Percentiles rank a stretch among this genome's conserved stretches.
Evolutionary conservation across 2,888 invertebrate species (phyloP).

Genomic region (Hirtodrosophila duncani): DNA sequence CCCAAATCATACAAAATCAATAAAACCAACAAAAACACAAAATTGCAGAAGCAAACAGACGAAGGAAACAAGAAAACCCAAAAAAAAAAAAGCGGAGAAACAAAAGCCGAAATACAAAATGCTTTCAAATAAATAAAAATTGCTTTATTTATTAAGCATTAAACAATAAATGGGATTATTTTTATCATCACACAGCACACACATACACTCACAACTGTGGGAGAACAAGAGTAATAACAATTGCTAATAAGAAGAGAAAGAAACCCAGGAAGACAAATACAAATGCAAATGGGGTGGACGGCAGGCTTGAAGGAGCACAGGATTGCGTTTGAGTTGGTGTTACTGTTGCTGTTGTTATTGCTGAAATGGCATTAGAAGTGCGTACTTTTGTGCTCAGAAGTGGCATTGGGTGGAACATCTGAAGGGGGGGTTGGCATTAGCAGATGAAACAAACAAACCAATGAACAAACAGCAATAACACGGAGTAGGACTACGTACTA

Average conservation of each 20-base stretch:
- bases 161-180: constrained; percentile 72
- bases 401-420: background rate
- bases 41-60: constrained; percentile 30
- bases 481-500: too few relatives aligned
- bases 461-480: too few relatives aligned
- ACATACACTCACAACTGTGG: constrained; percentile 7
- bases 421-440: too few relatives aligned
- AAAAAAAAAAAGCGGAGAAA: constrained; percentile 9
- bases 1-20: background rate
- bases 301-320: constrained; percentile 7
- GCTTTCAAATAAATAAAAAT: constrained; percentile 66
- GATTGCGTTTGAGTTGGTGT: constrained; percentile 23
- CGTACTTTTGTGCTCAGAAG: constrained; percentile 2
- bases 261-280: constrained; percentile 1
- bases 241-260: constrained; percentile 7
- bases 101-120: constrained; percentile 26
- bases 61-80: constrained; percentile 26
- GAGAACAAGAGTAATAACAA: constrained; percentile 23
- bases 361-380: constrained; percentile 33
- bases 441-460: too few relatives aligned
- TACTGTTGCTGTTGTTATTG: too few relatives aligned
- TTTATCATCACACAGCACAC: constrained; percentile 43
- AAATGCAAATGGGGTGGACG: constrained; percentile 12
- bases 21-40: constrained; percentile 24
- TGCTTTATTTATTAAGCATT: constrained; percentile 72